Conservation (phyloP, 2,797 vertebrate species). For the Fringilla coelebs region DNA sequence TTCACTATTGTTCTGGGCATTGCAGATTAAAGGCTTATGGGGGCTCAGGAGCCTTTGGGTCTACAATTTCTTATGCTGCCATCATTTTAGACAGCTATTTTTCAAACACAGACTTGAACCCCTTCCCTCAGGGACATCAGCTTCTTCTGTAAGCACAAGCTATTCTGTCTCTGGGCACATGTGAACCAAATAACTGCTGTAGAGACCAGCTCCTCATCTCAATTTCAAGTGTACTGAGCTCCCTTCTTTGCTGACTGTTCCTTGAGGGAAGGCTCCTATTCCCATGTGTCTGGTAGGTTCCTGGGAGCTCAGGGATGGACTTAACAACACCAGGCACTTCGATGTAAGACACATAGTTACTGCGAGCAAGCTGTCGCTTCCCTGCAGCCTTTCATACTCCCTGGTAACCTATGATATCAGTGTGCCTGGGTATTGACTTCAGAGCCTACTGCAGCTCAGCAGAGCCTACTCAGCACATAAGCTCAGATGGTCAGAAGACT, state of each 20-base stretch:
- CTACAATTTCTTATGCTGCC: background rate
- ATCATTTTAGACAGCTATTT: background rate
- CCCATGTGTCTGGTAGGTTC: accelerated
- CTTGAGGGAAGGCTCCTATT: background rate
- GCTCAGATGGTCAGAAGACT: accelerated
- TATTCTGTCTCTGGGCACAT: background rate
- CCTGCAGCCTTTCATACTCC: background rate
- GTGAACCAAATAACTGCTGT: background rate
- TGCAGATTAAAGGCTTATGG: background rate
- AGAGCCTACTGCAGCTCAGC: background rate
- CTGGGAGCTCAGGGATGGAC: background rate
- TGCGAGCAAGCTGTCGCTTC: background rate
- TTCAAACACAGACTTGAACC: accelerated
- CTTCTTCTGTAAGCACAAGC: background rate
- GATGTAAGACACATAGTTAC: background rate
- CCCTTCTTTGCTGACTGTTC: background rate
- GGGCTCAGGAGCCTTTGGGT: background rate
- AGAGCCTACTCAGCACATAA: too few species aligned
- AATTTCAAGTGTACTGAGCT: background rate
- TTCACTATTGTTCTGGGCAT: accelerated
- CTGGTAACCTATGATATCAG: background rate
- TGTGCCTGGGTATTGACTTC: background rate
- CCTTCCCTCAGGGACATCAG: background rate
- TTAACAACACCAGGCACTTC: background rate
- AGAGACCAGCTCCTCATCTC: background rate